These are phyloP conservation scores for Dynastes tityus DNA, from an alignment of 2,888 invertebrate genomes.

Conservation along the genomic window DNA sequence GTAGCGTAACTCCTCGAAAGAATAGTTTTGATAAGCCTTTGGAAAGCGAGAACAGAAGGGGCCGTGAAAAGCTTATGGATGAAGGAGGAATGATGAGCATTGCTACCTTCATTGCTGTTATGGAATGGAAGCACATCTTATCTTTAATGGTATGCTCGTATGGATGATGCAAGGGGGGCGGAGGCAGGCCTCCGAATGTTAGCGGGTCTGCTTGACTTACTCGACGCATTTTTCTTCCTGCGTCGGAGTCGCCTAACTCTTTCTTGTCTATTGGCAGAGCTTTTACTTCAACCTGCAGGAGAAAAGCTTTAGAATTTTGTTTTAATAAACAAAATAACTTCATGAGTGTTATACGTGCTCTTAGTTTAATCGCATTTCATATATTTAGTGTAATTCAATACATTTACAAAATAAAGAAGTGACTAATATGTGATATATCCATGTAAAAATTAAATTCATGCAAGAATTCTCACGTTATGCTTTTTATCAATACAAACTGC, in stretches of 20 bases:
- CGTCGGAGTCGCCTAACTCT: conserved; percentile 76
- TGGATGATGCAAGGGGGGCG: conserved; percentile 79
- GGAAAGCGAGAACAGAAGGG: conserved; percentile 16
- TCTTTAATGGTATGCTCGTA: conserved; percentile 92
- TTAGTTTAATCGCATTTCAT: too few species aligned
- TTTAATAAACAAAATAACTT: too few species aligned
- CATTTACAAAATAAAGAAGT: too few species aligned
- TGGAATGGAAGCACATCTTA: conserved; percentile 94
- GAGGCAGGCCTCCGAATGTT: conserved; percentile 77
- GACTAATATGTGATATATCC: too few species aligned
- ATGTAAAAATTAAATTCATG: too few species aligned
- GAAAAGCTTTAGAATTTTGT: too few species aligned
- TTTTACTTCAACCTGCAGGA: conserved; percentile 78
- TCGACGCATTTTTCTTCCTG: conserved; percentile 74
- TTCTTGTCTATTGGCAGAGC: conserved; percentile 82
- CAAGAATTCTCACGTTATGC: too few species aligned
- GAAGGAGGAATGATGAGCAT: not conserved
- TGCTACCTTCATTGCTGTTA: conserved; percentile 92
- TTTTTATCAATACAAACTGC: too few species aligned
- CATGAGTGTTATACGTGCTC: too few species aligned
- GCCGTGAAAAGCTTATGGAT: conserved; percentile 21
- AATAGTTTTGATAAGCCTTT: conserved; percentile 90
- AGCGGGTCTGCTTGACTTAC: conserved; percentile 74
- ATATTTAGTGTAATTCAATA: too few species aligned
- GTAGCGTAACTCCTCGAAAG: conserved; percentile 93